These are phyloP conservation scores for Chunga burmeisteri DNA, from an alignment of 2,113 vertebrate genomes.

Conservation along the genomic window DNA sequence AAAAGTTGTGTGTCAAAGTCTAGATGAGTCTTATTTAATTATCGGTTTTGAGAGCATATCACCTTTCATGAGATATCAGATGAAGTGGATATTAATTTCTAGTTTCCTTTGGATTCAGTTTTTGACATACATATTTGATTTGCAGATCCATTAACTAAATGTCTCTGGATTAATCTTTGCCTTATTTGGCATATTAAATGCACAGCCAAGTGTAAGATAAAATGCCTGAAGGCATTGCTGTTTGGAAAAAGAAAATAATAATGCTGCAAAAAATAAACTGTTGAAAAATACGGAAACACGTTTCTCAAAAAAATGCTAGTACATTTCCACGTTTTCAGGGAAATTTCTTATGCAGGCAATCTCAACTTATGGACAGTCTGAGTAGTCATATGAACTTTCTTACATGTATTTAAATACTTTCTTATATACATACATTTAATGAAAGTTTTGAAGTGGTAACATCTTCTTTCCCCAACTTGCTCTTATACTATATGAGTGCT, in stretches of 20 bases:
- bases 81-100: constrained; percentile 33
- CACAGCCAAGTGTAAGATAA: background rate
- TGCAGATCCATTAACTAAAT: constrained; percentile 5
- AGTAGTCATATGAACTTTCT: background rate
- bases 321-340: background rate
- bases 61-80: constrained; percentile 44
- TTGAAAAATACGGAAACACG: background rate
- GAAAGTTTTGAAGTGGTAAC: background rate
- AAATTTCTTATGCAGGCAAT: background rate
- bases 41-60: background rate
- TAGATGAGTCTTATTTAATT: constrained; percentile 38
- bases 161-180: constrained; percentile 7
- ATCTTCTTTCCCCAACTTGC: background rate
- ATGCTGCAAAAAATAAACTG: background rate
- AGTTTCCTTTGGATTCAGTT: constrained; percentile 32
- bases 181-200: background rate
- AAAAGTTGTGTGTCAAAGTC: constrained; percentile 24
- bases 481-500: background rate
- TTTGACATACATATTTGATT: constrained; percentile 35
- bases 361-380: background rate
- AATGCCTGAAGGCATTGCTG: background rate
- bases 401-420: background rate
- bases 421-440: background rate
- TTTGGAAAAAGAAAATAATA: constrained; percentile 29
- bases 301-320: background rate